Percentiles rank a stretch among this genome's conserved stretches.
Evolutionary conservation across 2,113 vertebrate genomes (phyloP).

Genomic region (Chelonoidis abingdonii): DNA sequence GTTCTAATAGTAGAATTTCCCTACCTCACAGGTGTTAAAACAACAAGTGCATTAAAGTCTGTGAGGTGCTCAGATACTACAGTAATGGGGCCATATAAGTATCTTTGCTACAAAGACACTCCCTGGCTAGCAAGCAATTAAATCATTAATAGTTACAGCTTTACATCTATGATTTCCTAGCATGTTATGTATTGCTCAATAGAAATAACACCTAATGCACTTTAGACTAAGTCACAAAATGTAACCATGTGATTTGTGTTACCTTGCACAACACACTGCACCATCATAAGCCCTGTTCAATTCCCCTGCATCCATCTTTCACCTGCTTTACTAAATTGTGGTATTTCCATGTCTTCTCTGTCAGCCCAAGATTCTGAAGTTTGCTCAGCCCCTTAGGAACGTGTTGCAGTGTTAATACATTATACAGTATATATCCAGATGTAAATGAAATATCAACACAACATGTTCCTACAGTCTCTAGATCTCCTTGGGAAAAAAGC

Average conservation of each 20-base stretch:
- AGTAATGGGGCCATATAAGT: background rate
- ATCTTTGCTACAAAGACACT: background rate
- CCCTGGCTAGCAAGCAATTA: background rate
- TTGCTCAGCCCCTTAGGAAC: conserved; percentile 18
- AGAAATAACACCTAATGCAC: rapidly evolving
- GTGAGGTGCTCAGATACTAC: too few species aligned
- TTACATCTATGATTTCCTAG: background rate
- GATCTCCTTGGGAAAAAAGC: conserved; percentile 1
- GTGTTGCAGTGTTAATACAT: conserved; percentile 28
- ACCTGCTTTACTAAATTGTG: background rate
- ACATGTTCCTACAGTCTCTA: conserved; percentile 11
- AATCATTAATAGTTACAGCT: background rate
- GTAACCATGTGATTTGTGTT: conserved; percentile 13
- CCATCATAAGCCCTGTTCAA: background rate
- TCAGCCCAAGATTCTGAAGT: conserved; percentile 49
- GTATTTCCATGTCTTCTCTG: conserved; percentile 43
- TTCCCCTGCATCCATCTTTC: conserved; percentile 48
- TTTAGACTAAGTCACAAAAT: conserved; percentile 49
- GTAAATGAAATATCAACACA: background rate
- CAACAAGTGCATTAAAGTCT: background rate
- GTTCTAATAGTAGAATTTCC: background rate
- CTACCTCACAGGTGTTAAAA: background rate
- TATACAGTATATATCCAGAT: conserved; percentile 11
- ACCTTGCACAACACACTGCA: background rate
- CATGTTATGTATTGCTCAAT: background rate